These are phyloP conservation scores for Drosophila stalkeri DNA, from an alignment of 2,888 invertebrate species.

Conservation along the genomic window DNA sequence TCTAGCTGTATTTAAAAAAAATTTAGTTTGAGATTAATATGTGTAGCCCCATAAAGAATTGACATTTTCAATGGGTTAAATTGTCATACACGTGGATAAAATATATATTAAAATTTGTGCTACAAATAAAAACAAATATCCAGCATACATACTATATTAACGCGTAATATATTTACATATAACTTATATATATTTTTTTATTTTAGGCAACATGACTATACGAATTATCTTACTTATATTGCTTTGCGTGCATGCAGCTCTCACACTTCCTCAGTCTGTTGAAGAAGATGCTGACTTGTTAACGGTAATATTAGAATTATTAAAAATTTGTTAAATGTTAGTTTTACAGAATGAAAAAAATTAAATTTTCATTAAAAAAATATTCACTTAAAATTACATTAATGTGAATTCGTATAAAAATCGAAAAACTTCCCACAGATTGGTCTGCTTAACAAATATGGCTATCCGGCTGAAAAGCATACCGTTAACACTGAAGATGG, in stretches of 20 bases:
- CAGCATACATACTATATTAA: background rate
- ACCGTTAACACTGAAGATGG: slow-evolving; percentile 90
- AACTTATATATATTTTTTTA: background rate
- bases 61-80: background rate
- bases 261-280: background rate
- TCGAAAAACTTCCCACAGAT: background rate
- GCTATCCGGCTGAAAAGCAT: slow-evolving; percentile 88
- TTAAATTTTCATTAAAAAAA: no score
- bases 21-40: background rate
- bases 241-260: background rate
- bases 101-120: background rate
- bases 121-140: background rate
- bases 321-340: no score
- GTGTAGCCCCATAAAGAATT: background rate
- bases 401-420: background rate
- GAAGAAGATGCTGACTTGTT: slow-evolving; percentile 35
- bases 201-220: slow-evolving; percentile 14
- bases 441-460: slow-evolving; percentile 86
- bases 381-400: background rate
- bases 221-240: slow-evolving; percentile 7
- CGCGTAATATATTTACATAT: background rate
- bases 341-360: no score
- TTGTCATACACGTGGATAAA: background rate
- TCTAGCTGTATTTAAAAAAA: background rate
- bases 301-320: slow-evolving; percentile 15